A percentile compares a stretch with the other conserved stretches of the same genome.
Conservation (phyloP, 2,888 invertebrate species). For the Pyralis farinalis region DNA sequence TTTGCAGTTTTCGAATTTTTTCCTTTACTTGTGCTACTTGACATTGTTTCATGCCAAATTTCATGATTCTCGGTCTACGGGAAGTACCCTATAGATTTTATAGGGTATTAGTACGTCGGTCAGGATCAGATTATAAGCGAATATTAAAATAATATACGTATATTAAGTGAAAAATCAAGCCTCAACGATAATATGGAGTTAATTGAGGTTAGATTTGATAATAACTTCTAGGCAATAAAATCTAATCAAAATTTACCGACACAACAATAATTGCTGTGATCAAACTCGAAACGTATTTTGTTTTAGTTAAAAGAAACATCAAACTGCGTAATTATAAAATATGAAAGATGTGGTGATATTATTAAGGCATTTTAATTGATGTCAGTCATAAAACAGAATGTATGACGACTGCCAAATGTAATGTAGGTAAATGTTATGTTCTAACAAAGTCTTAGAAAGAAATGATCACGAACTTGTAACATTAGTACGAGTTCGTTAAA, state of each 20-base stretch:
- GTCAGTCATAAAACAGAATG: not conserved
- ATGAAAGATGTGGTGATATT: slow-evolving; percentile 4
- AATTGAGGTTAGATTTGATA: slow-evolving; percentile 8
- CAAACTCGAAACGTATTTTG: not conserved
- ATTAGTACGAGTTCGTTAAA: slow-evolving; percentile 1
- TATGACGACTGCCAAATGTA: not conserved
- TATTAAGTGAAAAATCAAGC: not conserved
- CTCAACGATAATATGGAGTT: slow-evolving; percentile 2
- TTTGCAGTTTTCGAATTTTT: no score
- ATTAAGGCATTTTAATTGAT: slow-evolving; percentile 1
- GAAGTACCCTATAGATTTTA: no score
- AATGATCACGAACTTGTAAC: no score
- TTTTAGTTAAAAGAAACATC: slow-evolving; percentile 2
- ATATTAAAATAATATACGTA: not conserved
- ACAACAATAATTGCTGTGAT: slow-evolving; percentile 6
- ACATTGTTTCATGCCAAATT: no score
- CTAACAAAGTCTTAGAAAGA: no score
- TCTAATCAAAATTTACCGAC: slow-evolving; percentile 10
- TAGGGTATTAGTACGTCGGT: no score
- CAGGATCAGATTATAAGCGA: no score
- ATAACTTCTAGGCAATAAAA: slow-evolving; percentile 6
- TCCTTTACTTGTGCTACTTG: no score
- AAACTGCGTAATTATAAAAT: slow-evolving; percentile 4
- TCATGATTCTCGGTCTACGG: no score
- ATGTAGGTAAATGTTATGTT: no score